phyloP scores from a whole-genome alignment of 1,140 invertebrate genomes.

The Drosophila grimshawi region DNA sequence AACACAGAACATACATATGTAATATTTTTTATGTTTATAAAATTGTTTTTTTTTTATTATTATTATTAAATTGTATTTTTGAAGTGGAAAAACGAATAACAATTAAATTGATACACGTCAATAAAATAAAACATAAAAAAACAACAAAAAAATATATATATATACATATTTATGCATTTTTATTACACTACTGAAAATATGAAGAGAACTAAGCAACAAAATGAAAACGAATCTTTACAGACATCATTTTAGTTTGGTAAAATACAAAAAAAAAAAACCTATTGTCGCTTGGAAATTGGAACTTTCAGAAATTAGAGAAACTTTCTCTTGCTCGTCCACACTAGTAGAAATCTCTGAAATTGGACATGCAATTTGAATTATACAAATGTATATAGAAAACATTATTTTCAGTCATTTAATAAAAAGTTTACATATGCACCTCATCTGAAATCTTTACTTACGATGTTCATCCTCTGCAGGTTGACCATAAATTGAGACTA shows the following conservation, averaged over 20 bases:
- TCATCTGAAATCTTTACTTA: background rate
- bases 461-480: background rate
- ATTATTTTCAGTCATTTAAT: too few relatives aligned
- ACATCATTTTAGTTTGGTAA: background rate
- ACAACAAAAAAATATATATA: conserved; percentile 3
- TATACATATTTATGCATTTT: conserved; percentile 18
- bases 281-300: too few relatives aligned
- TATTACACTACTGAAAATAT: conserved; percentile 1
- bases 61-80: conserved; percentile 81
- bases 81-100: conserved; percentile 65
- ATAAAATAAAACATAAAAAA: conserved; percentile 70
- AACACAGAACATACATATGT: conserved; percentile 62
- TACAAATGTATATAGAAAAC: too few relatives aligned
- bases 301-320: too few relatives aligned
- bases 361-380: too few relatives aligned
- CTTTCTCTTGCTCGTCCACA: too few relatives aligned
- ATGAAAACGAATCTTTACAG: too few relatives aligned
- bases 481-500: background rate
- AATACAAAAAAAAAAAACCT: background rate
- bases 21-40: conserved; percentile 78
- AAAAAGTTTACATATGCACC: too few relatives aligned
- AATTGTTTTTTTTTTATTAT: conserved; percentile 75
- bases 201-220: conserved; percentile 1
- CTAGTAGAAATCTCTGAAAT: too few relatives aligned
- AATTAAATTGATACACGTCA: conserved; percentile 77